phyloP scores from a whole-genome alignment of 2,113 vertebrate genomes.

The Diadophis punctatus region DNA sequence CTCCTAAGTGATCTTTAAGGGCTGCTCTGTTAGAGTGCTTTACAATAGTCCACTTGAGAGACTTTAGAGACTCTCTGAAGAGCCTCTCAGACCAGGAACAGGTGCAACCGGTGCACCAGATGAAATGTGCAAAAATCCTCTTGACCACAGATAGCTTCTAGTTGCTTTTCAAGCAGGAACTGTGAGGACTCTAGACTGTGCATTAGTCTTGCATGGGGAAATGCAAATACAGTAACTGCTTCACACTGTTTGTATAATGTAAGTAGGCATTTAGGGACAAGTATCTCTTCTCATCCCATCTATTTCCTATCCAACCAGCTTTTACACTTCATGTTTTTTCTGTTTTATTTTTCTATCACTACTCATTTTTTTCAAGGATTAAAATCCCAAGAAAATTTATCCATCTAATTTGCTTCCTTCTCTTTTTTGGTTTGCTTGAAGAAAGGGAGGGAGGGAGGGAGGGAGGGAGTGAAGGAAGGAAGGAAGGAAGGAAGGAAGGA shows the following conservation, averaged over 20 bases:
- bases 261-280: neutral
- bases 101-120: neutral
- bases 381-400: neutral
- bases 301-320: neutral
- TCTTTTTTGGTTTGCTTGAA: neutral
- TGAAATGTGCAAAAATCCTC: neutral
- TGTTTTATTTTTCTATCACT: neutral
- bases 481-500: neutral
- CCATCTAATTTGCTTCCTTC: no score
- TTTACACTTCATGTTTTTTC: neutral
- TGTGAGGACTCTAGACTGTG: neutral
- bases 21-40: neutral
- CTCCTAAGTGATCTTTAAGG: neutral
- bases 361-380: neutral
- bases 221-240: neutral
- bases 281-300: neutral
- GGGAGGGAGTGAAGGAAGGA: no score
- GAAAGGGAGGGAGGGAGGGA: no score
- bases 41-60: neutral
- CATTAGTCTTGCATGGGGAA: neutral
- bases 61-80: neutral
- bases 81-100: neutral
- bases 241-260: neutral
- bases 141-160: neutral
- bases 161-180: neutral